Evolutionary conservation across 2,113 vertebrate species (phyloP), one percentile per base, ranked within the genome.

Genomic region (Machaerirhynchus nigripectus): DNA sequence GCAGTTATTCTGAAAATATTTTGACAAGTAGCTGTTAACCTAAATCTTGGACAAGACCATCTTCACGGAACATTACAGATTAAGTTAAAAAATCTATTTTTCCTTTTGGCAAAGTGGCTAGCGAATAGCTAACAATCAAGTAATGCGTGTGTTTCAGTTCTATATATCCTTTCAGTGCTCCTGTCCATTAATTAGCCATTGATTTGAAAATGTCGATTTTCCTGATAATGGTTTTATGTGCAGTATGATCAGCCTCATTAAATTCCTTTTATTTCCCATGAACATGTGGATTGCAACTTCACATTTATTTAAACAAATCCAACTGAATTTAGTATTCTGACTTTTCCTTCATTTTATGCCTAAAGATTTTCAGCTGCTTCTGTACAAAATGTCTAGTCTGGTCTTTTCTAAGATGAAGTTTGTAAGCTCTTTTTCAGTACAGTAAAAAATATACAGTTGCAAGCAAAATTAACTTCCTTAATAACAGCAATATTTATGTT

Each of bases 221-320:
- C 78, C 61, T 89, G 56, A 89, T 95, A 87, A 87, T 78, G 42
- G 82, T 92, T 97, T 97, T 95, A 94, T 69, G 49, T 71, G 77
- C 63, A 74, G 14, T 63, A 92, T 0, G 27, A 96, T 93, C 73
- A 90, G 93, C 24, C 59, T 80, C 93, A 91, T 95, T 92, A 81
- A 94, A 89, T 92, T 86, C 70, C 76, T 93, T 90, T 84, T 87
- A 78, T 96, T 89, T 92, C 84, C 84, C 56, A 35, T 27, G 63
- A 81, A 88, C 89, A 80, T 70, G 35, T 49, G 44, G n/a, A 78
- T 73, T 1, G 0, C 49, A 89, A 70, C 53, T 89, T 89, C 76
- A 77, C 74, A 89, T 64, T 91, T 82, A 76, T 91, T 93, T 95
- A 87, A 94, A 91, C 56, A 90, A 88, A 70, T 24, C 27, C 24